Evolutionary conservation across 2,113 vertebrate species (phyloP).

Genomic region (Cranoglanis bouderius): DNA sequence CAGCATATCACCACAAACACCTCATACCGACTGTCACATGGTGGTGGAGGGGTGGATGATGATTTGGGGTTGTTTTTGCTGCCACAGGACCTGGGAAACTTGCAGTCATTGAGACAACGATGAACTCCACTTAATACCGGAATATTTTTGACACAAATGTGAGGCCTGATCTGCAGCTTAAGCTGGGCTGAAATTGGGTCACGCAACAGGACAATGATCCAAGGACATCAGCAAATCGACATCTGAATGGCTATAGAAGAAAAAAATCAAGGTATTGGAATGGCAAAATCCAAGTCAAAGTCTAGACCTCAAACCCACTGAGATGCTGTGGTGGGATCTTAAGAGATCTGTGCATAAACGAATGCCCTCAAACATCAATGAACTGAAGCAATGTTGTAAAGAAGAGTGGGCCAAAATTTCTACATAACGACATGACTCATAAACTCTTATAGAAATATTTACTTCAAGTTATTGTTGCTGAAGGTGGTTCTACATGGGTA

Average conservation of each 20-base stretch:
- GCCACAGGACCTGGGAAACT: not conserved
- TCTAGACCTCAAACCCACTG: conserved; percentile 27
- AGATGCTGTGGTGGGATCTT: not conserved
- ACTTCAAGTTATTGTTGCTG: no score
- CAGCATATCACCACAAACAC: not conserved
- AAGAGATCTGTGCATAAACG: not conserved
- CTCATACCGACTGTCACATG: not conserved
- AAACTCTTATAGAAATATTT: no score
- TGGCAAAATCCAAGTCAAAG: conserved; percentile 45
- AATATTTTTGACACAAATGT: no score
- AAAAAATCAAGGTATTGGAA: conserved; percentile 22
- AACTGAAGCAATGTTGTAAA: no score
- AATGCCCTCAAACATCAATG: no score
- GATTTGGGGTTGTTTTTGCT: not conserved
- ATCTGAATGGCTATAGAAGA: not conserved
- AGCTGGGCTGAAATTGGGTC: not conserved
- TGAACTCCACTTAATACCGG: no score
- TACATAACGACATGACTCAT: not conserved
- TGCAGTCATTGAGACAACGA: not conserved
- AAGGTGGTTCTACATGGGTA: no score
- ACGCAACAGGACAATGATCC: not conserved
- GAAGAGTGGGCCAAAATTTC: not conserved
- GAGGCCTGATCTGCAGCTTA: not conserved
- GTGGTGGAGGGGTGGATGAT: not conserved
- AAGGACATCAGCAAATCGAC: not conserved